These are phyloP conservation scores for Aelia acuminata DNA, from an alignment of 2,888 invertebrate genomes.

Conservation along the genomic window DNA sequence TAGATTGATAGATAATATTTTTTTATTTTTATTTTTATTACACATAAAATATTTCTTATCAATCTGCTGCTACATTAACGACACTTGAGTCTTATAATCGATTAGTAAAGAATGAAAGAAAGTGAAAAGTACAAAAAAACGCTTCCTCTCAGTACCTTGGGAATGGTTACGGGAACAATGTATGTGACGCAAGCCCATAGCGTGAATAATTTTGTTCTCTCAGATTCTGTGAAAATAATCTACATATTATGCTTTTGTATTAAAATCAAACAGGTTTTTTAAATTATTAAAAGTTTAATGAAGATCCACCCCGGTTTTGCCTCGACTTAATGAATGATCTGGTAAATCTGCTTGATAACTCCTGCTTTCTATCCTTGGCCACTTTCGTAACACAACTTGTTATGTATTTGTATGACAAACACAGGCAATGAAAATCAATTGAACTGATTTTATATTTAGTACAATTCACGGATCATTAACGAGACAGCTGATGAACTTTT, in stretches of 20 bases:
- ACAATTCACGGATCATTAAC: too few relatives aligned
- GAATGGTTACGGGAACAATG: conserved; percentile 28
- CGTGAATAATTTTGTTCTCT: neutral
- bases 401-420: neutral
- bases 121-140: neutral
- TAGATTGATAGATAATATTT: too few relatives aligned
- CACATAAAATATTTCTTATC: neutral
- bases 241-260: neutral
- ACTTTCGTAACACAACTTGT: neutral
- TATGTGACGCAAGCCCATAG: neutral
- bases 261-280: neutral
- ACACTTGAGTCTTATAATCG: neutral
- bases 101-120: neutral
- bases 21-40: too few relatives aligned
- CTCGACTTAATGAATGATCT: neutral
- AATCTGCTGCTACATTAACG: neutral
- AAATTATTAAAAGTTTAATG: neutral
- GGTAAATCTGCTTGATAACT: neutral
- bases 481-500: too few relatives aligned
- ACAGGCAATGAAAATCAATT: neutral
- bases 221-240: neutral
- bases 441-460: neutral
- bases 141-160: neutral
- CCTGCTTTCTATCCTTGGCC: neutral
- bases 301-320: neutral